These are phyloP conservation scores for Drosophila histrio DNA, from an alignment of 2,888 invertebrate genomes.

Conservation along the genomic window DNA sequence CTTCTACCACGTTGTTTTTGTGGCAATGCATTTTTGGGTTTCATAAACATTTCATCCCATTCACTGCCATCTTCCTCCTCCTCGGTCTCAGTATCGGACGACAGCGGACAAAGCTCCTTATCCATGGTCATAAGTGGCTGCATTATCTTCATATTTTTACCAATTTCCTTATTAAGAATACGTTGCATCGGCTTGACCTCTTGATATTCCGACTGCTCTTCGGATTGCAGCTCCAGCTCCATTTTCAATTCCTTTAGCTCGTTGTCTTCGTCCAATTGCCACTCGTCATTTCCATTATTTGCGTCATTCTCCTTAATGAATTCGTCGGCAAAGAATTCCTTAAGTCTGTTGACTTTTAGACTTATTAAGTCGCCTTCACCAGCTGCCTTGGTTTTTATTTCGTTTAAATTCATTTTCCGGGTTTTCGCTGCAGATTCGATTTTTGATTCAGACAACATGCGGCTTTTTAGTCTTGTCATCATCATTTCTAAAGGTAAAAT, in stretches of 20 bases:
- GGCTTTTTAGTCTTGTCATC: conserved; percentile 1
- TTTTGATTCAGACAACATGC: neutral
- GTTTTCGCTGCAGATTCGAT: neutral
- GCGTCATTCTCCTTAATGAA: conserved; percentile 3
- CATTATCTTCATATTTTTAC: neutral
- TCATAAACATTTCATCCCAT: neutral
- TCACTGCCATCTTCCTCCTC: neutral
- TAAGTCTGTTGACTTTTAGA: neutral
- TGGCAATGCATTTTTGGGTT: neutral
- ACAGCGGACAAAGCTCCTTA: neutral
- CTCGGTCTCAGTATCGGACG: neutral
- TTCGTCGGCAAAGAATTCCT: neutral
- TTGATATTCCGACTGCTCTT: too few species aligned
- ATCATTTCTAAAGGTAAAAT: neutral
- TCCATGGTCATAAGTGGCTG: conserved; percentile 9
- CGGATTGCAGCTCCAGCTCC: too few species aligned
- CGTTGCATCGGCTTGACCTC: neutral
- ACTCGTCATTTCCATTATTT: neutral
- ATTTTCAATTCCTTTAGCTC: neutral
- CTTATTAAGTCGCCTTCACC: neutral
- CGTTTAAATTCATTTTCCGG: neutral
- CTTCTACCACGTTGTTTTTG: neutral
- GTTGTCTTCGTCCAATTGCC: neutral
- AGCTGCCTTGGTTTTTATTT: neutral
- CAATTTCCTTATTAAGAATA: neutral